A percentile compares a stretch with the other conserved stretches of the same genome.
Evolutionary conservation across 2,888 invertebrate genomes (phyloP).

Genomic region (Aspidiotus destructor): DNA sequence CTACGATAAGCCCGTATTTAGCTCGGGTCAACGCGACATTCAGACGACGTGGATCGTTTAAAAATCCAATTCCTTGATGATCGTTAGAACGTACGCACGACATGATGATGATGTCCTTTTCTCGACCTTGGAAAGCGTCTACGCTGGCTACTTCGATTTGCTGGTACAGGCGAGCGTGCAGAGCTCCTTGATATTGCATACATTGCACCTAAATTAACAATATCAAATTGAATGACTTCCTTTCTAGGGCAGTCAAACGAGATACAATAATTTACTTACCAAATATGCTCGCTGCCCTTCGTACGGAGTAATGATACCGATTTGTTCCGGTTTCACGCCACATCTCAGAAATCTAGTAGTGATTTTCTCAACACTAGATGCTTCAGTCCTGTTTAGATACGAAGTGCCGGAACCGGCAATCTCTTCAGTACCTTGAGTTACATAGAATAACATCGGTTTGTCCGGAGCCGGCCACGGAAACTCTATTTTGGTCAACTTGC

Average conservation of each 20-base stretch:
- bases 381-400: constrained; percentile 95
- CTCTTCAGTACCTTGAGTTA: constrained; percentile 96
- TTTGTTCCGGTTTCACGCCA: constrained; percentile 94
- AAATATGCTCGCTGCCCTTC: constrained; percentile 97
- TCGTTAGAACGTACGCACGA: constrained; percentile 98
- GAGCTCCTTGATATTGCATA: constrained; percentile 96
- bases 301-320: constrained; percentile 97
- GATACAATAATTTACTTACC: constrained; percentile 43
- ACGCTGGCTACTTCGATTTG: constrained; percentile 99
- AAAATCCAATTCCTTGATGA: constrained; percentile 96
- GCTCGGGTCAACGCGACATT: constrained; percentile 97
- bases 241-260: not conserved
- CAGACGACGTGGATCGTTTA: constrained; percentile 92
- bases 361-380: constrained; percentile 95
- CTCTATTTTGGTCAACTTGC: constrained; percentile 78
- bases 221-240: not conserved
- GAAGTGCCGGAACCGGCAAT: constrained; percentile 98
- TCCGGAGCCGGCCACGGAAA: constrained; percentile 97
- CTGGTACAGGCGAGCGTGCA: constrained; percentile 93
- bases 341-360: constrained; percentile 88
- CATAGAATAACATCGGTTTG: constrained; percentile 98
- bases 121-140: constrained; percentile 97
- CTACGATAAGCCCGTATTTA: constrained; percentile 94
- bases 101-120: constrained; percentile 98
- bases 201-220: constrained; percentile 57